phyloP scores from a whole-genome alignment of 1,140 invertebrate genomes.

The Lysiphlebus fabarum region DNA sequence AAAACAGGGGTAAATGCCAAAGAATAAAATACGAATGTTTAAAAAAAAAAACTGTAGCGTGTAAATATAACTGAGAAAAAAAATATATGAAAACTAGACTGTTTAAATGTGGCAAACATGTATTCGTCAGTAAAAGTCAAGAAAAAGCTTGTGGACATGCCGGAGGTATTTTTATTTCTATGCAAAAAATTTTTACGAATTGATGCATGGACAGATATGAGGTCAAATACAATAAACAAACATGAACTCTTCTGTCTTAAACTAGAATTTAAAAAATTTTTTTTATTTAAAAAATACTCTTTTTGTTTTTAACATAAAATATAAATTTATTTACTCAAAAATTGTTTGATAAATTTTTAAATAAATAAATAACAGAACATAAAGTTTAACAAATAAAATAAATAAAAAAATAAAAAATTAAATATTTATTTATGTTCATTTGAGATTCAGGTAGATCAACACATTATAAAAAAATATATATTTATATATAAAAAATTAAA shows the following conservation, averaged over 20 bases:
- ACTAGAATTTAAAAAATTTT: too few relatives aligned
- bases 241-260: neutral
- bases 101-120: constrained; percentile 29
- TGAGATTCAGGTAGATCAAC: too few relatives aligned
- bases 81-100: constrained; percentile 17
- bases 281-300: too few relatives aligned
- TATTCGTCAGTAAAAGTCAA: constrained; percentile 21
- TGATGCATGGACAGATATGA: constrained; percentile 4
- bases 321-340: too few relatives aligned
- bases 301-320: too few relatives aligned
- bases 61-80: constrained; percentile 10
- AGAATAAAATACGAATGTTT: constrained; percentile 12
- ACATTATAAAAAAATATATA: too few relatives aligned
- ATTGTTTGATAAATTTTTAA: too few relatives aligned
- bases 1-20: constrained; percentile 12
- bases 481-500: too few relatives aligned
- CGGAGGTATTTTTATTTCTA: neutral
- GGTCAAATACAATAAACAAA: constrained; percentile 16
- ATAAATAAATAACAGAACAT: too few relatives aligned
- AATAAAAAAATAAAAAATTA: too few relatives aligned
- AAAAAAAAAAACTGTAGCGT: constrained; percentile 14
- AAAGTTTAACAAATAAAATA: too few relatives aligned
- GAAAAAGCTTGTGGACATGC: constrained; percentile 7
- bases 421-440: too few relatives aligned
- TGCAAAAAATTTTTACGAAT: constrained; percentile 27